Evolutionary conservation across 2,113 vertebrate species (phyloP).

Genomic region (Vireo altiloquus): DNA sequence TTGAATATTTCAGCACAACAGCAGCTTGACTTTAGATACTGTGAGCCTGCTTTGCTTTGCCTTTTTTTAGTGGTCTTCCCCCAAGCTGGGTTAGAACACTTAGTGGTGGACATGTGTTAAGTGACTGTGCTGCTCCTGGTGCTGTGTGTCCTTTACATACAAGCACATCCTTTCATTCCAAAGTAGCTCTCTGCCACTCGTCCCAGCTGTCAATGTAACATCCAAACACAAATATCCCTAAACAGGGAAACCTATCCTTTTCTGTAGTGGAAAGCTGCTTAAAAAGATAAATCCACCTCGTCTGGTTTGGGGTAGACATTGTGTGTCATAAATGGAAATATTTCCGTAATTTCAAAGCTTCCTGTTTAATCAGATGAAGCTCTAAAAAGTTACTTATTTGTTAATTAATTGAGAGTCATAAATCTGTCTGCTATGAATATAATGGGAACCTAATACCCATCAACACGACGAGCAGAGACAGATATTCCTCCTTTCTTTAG

Average conservation of each 20-base stretch:
- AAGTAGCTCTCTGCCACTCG: not conserved
- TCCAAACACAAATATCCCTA: not conserved
- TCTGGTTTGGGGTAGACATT: not conserved
- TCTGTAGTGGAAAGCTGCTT: not conserved
- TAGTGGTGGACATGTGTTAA: not conserved
- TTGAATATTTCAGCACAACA: not conserved
- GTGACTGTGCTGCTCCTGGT: not conserved
- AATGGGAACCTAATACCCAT: not conserved
- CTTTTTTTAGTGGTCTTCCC: not conserved
- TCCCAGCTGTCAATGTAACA: not conserved
- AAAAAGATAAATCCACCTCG: rapidly evolving
- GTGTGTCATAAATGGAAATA: not conserved
- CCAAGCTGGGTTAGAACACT: not conserved
- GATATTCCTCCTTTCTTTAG: not conserved
- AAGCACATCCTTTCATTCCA: not conserved
- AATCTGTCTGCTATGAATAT: not conserved
- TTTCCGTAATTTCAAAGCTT: not conserved
- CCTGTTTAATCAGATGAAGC: not conserved
- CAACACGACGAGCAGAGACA: not conserved
- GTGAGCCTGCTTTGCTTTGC: not conserved
- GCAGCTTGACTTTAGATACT: not conserved
- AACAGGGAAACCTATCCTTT: not conserved
- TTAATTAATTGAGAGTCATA: not conserved
- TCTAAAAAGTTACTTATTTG: not conserved
- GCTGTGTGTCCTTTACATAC: not conserved